Percentiles rank a stretch among this genome's conserved stretches.
Conservation (phyloP, 2,113 vertebrate species). For the Chaetorhynchus papuensis region DNA sequence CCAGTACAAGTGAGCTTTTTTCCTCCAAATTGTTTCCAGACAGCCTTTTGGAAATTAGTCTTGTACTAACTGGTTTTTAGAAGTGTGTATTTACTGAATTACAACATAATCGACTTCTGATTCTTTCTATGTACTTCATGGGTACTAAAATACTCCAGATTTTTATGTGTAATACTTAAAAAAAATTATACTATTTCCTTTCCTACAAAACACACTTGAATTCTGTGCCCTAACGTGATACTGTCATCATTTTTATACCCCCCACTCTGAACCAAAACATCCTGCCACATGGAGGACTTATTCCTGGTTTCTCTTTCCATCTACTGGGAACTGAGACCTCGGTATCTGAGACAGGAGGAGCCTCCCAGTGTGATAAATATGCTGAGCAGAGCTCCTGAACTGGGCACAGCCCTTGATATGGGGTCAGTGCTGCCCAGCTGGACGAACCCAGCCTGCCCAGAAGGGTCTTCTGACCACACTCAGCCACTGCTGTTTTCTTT, state of each 20-base stretch:
- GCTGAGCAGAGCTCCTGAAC: not conserved
- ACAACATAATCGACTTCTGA: not conserved
- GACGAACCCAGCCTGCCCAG: not conserved
- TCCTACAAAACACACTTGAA: not conserved
- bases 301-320: not conserved
- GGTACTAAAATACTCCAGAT: not conserved
- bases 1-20: not conserved
- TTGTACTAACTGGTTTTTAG: not conserved
- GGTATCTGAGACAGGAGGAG: not conserved
- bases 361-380: not conserved
- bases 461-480: not conserved
- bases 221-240: not conserved
- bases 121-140: not conserved
- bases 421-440: not conserved
- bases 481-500: not conserved
- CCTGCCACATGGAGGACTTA: not conserved
- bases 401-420: rapidly evolving
- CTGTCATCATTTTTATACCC: not conserved
- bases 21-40: not conserved
- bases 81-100: not conserved
- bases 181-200: not conserved
- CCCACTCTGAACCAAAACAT: not conserved
- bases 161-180: not conserved
- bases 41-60: not conserved
- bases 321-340: not conserved